Evolutionary conservation across 2,113 vertebrate species (phyloP).

Genomic region (Tenrec ecaudatus): DNA sequence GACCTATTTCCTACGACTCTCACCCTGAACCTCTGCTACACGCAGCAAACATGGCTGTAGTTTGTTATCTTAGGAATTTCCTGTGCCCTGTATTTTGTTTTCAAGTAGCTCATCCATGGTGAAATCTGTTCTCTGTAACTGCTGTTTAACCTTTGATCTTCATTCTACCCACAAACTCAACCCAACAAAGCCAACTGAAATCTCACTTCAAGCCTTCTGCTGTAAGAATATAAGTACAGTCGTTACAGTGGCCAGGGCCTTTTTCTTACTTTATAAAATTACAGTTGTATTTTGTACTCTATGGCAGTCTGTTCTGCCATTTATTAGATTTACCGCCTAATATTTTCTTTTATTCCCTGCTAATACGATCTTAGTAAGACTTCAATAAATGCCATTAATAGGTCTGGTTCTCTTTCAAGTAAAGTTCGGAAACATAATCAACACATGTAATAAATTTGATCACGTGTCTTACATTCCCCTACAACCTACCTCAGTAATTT

Average conservation of each 20-base stretch:
- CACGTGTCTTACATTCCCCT: background rate
- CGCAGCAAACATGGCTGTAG: background rate
- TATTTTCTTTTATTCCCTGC: background rate
- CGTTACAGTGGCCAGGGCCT: background rate
- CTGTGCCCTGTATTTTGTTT: constrained; percentile 10
- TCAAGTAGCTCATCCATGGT: background rate
- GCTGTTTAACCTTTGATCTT: background rate
- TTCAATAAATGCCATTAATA: constrained; percentile 5
- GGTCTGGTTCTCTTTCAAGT: constrained; percentile 30
- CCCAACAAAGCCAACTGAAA: background rate
- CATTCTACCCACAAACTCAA: background rate
- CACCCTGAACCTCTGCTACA: background rate
- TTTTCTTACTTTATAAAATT: constrained; percentile 9
- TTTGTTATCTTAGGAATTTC: background rate
- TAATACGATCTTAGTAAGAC: background rate
- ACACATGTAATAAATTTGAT: background rate
- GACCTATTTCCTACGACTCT: background rate
- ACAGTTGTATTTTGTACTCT: background rate
- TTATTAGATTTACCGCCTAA: background rate
- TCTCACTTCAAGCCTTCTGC: constrained; percentile 22
- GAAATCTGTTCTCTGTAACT: background rate
- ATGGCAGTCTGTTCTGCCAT: background rate
- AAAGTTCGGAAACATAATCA: constrained; percentile 8
- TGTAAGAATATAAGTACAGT: background rate
- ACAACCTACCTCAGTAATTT: background rate